Evolutionary conservation across 2,113 vertebrate species (phyloP), one percentile per base, ranked within the genome.

Genomic region (Dasyornis broadbenti): DNA sequence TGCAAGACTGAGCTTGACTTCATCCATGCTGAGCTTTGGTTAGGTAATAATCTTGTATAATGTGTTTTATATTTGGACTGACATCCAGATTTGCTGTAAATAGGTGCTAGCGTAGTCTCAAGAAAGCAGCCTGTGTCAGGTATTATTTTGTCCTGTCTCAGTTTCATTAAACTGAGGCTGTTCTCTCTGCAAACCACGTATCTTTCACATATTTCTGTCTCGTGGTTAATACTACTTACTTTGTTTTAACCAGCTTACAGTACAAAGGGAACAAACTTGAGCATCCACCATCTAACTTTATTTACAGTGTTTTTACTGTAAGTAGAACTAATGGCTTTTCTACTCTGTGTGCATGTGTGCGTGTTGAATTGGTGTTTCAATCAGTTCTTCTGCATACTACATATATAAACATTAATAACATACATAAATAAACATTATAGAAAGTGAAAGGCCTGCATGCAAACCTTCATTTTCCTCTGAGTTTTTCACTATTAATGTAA

Each of bases 201-300:
- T n/a, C 31, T 83, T 87, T 44, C 45, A 33, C 11, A 0, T 50
- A 20, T 42, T 88, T 76, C 53, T 83, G 3, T 44, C 37, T 77
- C 24, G 7, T 78, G 52, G 78, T 94, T 97, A 96, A 95, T 84
- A 14, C 69, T 63, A 53, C 91, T 86, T 86, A 40, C 92, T 96
- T 94, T 94, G 86, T 97, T 95, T 90, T 71, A 95, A 93, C 70
- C 69, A 94, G 95, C 83, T 87, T 83, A 84, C 90, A 90, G 19
- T 92, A 70, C 49, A 95, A 96, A 90, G 86, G 64, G 68, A 93
- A 64, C 53, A 95, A 93, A 90, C 88, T 82, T 71, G 82, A 93
- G 65, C 89, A 71, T 68, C 91, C 16, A 85, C 56, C 86, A 80
- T 69, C 76, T 96, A 94, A 94, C 52, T 90, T 95, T 90, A 66